phyloP scores from a whole-genome alignment of 1,140 invertebrate species.

The Saccostrea cuccullata region DNA sequence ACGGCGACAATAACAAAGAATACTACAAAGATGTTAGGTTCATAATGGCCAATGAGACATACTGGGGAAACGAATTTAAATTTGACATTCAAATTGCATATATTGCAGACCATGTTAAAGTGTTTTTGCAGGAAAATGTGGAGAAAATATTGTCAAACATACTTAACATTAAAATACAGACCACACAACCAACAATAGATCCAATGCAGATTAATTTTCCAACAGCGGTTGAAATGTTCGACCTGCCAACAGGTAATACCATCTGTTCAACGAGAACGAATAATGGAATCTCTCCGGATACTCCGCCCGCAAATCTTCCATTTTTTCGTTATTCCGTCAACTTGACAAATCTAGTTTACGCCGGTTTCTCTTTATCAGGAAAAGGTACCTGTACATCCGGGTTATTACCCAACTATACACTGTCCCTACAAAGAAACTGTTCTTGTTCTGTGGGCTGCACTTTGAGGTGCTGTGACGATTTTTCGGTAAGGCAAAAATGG shows the following conservation, averaged over 20 bases:
- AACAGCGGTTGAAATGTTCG: not conserved
- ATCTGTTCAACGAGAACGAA: not conserved
- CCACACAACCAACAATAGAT: not conserved
- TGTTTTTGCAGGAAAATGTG: not conserved
- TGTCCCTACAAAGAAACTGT: not conserved
- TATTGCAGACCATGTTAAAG: not conserved
- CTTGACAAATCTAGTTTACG: not conserved
- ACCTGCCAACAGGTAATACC: not conserved
- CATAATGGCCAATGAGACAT: not conserved
- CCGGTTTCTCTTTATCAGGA: not conserved
- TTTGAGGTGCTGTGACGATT: not conserved
- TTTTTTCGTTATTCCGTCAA: not conserved
- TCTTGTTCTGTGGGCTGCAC: not conserved
- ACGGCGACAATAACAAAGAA: no score
- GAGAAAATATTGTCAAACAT: not conserved
- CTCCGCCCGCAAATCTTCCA: not conserved
- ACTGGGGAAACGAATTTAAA: not conserved
- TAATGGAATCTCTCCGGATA: not conserved
- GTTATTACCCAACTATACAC: not conserved
- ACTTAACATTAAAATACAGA: not conserved
- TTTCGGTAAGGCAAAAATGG: not conserved
- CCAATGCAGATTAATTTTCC: not conserved
- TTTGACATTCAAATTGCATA: not conserved
- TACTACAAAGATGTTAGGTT: no score
- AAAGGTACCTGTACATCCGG: not conserved